Evolutionary conservation across 2,797 vertebrate species (phyloP).

Genomic region (Moxostoma hubbsi): DNA sequence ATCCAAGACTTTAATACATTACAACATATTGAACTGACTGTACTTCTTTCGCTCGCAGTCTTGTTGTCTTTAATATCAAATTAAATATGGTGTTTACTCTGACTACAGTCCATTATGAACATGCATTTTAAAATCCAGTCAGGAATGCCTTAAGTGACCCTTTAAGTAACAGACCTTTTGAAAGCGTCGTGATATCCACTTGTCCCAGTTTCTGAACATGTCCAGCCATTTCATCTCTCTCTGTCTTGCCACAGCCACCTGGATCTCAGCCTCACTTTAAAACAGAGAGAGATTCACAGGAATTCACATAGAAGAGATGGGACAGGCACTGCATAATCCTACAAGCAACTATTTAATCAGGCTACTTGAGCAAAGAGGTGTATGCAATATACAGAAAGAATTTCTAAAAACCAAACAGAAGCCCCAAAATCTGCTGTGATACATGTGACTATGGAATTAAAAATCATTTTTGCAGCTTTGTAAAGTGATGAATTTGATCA

Average conservation of each 20-base stretch:
- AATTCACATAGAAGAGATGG: background rate
- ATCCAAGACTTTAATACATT: too few relatives aligned
- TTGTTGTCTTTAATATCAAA: too few relatives aligned
- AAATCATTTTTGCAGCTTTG: background rate
- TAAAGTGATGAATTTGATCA: background rate
- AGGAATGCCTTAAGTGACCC: background rate
- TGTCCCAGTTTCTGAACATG: conserved; percentile 92
- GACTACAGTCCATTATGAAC: too few relatives aligned
- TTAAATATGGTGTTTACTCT: too few relatives aligned
- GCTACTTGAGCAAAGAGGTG: background rate
- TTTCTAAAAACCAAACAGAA: background rate
- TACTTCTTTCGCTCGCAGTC: background rate
- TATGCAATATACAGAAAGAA: background rate
- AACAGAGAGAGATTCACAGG: conserved; percentile 1
- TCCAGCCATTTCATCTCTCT: conserved; percentile 94
- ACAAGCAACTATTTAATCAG: background rate
- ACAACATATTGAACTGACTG: too few relatives aligned
- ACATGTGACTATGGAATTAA: background rate
- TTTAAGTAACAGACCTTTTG: conserved; percentile 80
- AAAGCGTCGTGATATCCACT: conserved; percentile 88
- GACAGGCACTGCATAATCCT: conserved; percentile 8
- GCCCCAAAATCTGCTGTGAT: background rate
- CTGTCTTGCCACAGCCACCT: conserved; percentile 88
- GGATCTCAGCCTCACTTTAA: conserved; percentile 78
- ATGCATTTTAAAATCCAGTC: background rate